Evolutionary conservation across 2,888 invertebrate genomes (phyloP).

Genomic region (Pediacus dermestoides): DNA sequence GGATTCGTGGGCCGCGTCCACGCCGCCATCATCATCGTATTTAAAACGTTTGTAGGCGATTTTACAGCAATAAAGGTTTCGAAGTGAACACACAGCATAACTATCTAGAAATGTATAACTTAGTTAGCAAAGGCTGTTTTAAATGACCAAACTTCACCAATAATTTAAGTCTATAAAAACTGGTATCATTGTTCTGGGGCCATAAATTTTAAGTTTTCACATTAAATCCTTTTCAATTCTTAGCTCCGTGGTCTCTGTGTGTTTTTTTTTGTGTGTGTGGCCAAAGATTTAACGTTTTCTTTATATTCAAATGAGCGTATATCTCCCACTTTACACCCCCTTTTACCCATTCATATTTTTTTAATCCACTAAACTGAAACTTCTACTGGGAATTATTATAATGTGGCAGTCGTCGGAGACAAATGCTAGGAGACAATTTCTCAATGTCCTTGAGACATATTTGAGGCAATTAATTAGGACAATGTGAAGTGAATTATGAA

Average conservation of each 20-base stretch:
- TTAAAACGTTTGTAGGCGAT: constrained; percentile 33
- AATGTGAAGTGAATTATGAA: too few species aligned
- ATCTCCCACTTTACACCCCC: constrained; percentile 29
- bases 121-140: constrained; percentile 45
- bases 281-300: constrained; percentile 48
- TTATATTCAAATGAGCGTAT: constrained; percentile 48
- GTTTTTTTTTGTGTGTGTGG: constrained; percentile 32
- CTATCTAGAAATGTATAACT: constrained; percentile 41
- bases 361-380: too few species aligned
- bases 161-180: constrained; percentile 52
- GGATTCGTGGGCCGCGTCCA: constrained; percentile 22
- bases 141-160: constrained; percentile 50
- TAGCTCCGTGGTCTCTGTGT: constrained; percentile 39
- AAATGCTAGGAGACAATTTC: too few species aligned
- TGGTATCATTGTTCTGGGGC: constrained; percentile 51
- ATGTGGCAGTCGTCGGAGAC: too few species aligned
- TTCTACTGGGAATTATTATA: too few species aligned
- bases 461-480: too few species aligned
- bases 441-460: too few species aligned
- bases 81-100: constrained; percentile 23
- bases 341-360: too few species aligned
- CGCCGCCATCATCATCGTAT: too few species aligned
- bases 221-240: constrained; percentile 51
- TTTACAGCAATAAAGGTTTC: constrained; percentile 30
- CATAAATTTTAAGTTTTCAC: constrained; percentile 52